Conservation (phyloP, 2,888 invertebrate species). For the Griposia aprilina region DNA sequence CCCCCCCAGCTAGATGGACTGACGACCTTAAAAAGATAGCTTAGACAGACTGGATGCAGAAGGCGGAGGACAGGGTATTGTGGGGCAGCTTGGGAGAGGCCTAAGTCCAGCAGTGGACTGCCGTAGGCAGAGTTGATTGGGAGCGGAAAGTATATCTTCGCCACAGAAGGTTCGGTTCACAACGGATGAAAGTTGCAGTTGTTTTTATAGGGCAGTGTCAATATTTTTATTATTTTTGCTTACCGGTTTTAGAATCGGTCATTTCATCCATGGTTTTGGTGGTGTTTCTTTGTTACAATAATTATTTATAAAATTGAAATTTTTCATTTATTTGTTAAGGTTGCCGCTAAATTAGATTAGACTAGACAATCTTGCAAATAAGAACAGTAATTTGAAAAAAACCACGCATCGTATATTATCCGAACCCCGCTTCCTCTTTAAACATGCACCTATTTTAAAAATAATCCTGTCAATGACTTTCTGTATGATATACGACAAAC, state of each 20-base stretch:
- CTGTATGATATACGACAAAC: slow-evolving; percentile 31
- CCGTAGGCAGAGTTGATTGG: background rate
- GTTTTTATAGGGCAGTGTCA: background rate
- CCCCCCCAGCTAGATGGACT: background rate
- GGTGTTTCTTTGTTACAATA: background rate
- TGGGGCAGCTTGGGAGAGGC: background rate
- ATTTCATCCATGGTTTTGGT: too few relatives aligned
- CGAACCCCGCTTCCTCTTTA: slow-evolving; percentile 18
- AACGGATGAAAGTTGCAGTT: background rate
- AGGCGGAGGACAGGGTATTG: too few relatives aligned
- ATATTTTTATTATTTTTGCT: too few relatives aligned
- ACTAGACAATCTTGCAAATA: background rate
- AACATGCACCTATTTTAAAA: slow-evolving; percentile 33
- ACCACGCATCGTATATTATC: too few relatives aligned
- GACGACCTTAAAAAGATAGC: too few relatives aligned
- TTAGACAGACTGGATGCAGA: too few relatives aligned
- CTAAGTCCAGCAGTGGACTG: background rate
- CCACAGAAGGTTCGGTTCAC: too few relatives aligned
- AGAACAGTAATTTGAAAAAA: too few relatives aligned
- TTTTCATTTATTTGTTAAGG: background rate
- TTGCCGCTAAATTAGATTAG: background rate
- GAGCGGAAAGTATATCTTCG: background rate
- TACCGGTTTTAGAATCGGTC: background rate
- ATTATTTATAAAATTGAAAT: background rate
- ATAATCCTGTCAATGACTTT: slow-evolving; percentile 48